Conservation (phyloP, 2,888 invertebrate species). For the Yponomeuta sedellus region DNA sequence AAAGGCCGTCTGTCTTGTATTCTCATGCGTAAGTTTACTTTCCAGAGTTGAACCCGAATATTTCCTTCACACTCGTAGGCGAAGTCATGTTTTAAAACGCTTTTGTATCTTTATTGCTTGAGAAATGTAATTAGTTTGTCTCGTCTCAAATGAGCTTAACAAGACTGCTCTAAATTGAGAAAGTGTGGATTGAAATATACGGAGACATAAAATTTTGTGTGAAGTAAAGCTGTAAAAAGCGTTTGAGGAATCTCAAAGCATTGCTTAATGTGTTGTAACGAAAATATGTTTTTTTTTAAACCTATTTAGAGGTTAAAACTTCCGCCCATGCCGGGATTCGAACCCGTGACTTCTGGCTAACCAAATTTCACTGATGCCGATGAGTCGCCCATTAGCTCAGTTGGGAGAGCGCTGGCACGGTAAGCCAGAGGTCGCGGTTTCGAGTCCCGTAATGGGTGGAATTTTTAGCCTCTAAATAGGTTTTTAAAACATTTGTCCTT, state of each 20-base stretch:
- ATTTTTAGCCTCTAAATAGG: too few species aligned
- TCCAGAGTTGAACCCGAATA: neutral
- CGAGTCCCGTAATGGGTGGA: too few species aligned
- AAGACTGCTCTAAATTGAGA: neutral
- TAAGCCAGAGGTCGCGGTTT: too few species aligned
- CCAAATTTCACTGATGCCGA: too few species aligned
- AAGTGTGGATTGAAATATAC: neutral
- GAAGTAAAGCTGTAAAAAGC: neutral
- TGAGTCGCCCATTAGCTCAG: too few species aligned
- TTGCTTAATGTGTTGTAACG: neutral
- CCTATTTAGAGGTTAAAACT: too few species aligned
- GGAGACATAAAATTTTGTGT: neutral
- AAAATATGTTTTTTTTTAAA: neutral
- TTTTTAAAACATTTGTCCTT: too few species aligned
- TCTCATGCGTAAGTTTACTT: neutral
- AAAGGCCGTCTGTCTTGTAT: too few species aligned
- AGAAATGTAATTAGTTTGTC: constrained; percentile 1
- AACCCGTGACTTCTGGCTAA: too few species aligned
- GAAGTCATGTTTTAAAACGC: neutral
- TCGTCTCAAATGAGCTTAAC: neutral
- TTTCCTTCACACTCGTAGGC: neutral
- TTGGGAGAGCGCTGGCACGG: too few species aligned
- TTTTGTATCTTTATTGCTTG: neutral
- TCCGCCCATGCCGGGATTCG: too few species aligned
- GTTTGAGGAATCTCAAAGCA: neutral